Evolutionary conservation across 2,113 vertebrate species (phyloP).

Genomic region (Ailurus styani): DNA sequence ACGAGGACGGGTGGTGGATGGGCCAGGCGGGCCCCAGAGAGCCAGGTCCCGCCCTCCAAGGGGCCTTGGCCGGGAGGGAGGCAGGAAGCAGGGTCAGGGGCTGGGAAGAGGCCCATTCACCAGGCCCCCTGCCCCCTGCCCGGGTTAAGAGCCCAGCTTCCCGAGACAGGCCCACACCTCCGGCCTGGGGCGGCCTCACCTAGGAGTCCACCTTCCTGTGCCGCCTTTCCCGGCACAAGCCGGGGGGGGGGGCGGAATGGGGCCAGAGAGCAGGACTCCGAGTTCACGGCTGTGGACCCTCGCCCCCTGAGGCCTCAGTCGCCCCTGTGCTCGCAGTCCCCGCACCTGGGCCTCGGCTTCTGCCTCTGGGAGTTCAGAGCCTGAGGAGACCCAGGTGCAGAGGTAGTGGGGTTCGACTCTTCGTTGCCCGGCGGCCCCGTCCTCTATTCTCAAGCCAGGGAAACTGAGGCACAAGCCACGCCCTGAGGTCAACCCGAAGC

Average conservation of each 20-base stretch:
- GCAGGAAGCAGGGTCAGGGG: constrained; percentile 37
- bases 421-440: not conserved
- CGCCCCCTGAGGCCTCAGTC: not conserved
- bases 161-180: constrained; percentile 44
- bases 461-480: not conserved
- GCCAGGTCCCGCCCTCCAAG: not conserved
- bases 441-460: not conserved
- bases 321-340: not conserved
- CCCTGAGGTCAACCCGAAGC: not conserved
- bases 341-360: not conserved
- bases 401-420: too few relatives aligned
- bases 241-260: not conserved
- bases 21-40: fast-evolving
- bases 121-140: not conserved
- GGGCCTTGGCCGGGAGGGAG: not conserved
- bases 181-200: not conserved
- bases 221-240: constrained; percentile 32
- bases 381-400: not conserved
- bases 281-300: not conserved
- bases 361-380: not conserved
- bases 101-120: constrained; percentile 31
- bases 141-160: constrained; percentile 74
- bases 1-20: not conserved
- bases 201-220: constrained; percentile 41
- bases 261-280: not conserved